Evolutionary conservation across 2,888 invertebrate genomes (phyloP).

Genomic region (Serripes groenlandicus): DNA sequence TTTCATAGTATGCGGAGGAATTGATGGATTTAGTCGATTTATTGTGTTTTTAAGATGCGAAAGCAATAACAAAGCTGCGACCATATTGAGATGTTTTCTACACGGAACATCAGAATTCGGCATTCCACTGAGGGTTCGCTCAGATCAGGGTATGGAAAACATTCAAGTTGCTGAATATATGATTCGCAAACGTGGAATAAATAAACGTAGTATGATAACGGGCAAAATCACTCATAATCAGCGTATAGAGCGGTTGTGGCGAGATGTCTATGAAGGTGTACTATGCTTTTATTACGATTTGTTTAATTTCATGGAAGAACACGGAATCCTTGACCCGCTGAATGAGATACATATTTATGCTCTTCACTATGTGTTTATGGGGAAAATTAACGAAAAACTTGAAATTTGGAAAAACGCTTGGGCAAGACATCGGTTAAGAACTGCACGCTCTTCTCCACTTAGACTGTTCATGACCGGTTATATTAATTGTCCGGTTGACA

Average conservation of each 20-base stretch:
- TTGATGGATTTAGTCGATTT: slow-evolving; percentile 55
- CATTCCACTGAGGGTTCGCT: slow-evolving; percentile 28
- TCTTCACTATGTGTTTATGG: slow-evolving; percentile 37
- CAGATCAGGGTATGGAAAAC: slow-evolving; percentile 50
- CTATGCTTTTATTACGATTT: slow-evolving; percentile 44
- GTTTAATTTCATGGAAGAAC: slow-evolving; percentile 47
- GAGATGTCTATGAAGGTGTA: slow-evolving; percentile 55
- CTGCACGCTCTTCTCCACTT: slow-evolving; percentile 30
- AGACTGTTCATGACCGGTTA: too few relatives aligned
- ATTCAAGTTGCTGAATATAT: slow-evolving; percentile 43
- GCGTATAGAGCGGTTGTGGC: slow-evolving; percentile 43
- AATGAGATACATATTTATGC: slow-evolving; percentile 37
- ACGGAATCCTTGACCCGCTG: slow-evolving; percentile 30
- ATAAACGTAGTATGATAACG: slow-evolving; percentile 47
- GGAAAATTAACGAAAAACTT: slow-evolving; percentile 41
- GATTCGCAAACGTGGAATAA: slow-evolving; percentile 32
- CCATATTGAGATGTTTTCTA: slow-evolving; percentile 40
- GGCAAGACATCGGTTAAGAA: slow-evolving; percentile 41
- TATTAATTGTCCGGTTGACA: too few relatives aligned
- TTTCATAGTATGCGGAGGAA: slow-evolving; percentile 52
- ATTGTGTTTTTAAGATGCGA: slow-evolving; percentile 38
- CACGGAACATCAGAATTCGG: slow-evolving; percentile 22
- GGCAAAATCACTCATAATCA: slow-evolving; percentile 41
- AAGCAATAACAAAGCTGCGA: slow-evolving; percentile 50
- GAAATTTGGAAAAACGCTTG: slow-evolving; percentile 36